Percentiles rank a stretch among this genome's conserved stretches.
Evolutionary conservation across 2,888 invertebrate genomes (phyloP).

Genomic region (Lypha dubia): DNA sequence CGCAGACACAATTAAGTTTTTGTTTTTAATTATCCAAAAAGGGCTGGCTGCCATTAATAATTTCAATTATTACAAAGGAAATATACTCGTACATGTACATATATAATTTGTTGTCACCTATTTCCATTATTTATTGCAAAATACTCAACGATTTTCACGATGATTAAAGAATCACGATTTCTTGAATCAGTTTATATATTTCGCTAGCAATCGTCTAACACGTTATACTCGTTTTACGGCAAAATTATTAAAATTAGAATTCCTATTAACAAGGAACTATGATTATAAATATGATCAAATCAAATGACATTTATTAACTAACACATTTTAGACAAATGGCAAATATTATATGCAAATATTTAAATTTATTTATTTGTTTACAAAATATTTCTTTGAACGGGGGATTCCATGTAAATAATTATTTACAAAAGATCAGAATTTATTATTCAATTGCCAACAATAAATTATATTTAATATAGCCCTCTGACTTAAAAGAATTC

Average conservation of each 20-base stretch:
- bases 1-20: constrained; percentile 4
- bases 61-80: not conserved
- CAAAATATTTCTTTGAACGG: constrained; percentile 16
- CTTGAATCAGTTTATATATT: constrained; percentile 9
- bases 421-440: not conserved
- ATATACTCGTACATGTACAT: too few relatives aligned
- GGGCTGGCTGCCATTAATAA: not conserved
- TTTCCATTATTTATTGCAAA: constrained; percentile 42
- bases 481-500: constrained; percentile 2
- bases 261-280: constrained; percentile 48
- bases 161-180: constrained; percentile 43
- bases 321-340: constrained; percentile 27
- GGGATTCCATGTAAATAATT: constrained; percentile 45
- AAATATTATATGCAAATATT: constrained; percentile 22
- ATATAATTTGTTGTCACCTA: constrained; percentile 36
- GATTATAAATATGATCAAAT: constrained; percentile 18
- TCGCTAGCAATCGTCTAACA: not conserved
- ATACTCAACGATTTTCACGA: constrained; percentile 6
- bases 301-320: constrained; percentile 48
- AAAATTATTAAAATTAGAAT: not conserved
- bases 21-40: not conserved
- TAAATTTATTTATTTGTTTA: constrained; percentile 35
- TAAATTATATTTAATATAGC: constrained; percentile 14
- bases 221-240: constrained; percentile 15
- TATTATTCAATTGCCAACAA: constrained; percentile 10